phyloP scores from a whole-genome alignment of 2,113 vertebrate species.

The Sinocyclocheilus rhinocerous region DNA sequence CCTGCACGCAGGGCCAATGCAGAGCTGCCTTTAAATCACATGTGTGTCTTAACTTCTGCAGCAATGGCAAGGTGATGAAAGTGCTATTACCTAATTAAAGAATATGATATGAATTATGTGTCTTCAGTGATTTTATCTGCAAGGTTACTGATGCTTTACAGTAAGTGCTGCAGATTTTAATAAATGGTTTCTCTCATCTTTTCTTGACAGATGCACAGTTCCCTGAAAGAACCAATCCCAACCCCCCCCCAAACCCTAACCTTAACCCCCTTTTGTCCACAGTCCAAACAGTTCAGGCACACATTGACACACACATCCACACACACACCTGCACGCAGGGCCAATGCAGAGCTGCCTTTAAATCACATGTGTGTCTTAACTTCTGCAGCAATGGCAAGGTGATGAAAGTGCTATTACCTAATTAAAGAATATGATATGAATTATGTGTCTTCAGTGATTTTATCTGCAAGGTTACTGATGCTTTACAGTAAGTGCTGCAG shows the following conservation, averaged over 20 bases:
- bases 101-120: constrained; percentile 48
- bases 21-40: constrained; percentile 46
- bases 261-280: constrained; percentile 29
- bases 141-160: constrained; percentile 13
- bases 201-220: too few relatives aligned
- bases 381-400: constrained; percentile 45
- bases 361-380: constrained; percentile 32
- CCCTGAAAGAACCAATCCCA: too few relatives aligned
- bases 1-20: constrained; percentile 32
- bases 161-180: constrained; percentile 32
- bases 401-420: constrained; percentile 53
- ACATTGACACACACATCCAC: constrained; percentile 28
- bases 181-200: constrained; percentile 39
- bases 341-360: constrained; percentile 37
- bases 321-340: constrained; percentile 38
- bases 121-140: constrained; percentile 34
- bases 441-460: constrained; percentile 45
- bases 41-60: constrained; percentile 27
- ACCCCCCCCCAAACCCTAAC: constrained; percentile 21
- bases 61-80: constrained; percentile 51
- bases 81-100: constrained; percentile 54
- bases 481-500: constrained; percentile 30
- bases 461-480: constrained; percentile 3
- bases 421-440: constrained; percentile 51
- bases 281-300: constrained; percentile 42